These are phyloP conservation scores for Marmota monax DNA, from an alignment of 2,113 vertebrate genomes.

Conservation along the genomic window DNA sequence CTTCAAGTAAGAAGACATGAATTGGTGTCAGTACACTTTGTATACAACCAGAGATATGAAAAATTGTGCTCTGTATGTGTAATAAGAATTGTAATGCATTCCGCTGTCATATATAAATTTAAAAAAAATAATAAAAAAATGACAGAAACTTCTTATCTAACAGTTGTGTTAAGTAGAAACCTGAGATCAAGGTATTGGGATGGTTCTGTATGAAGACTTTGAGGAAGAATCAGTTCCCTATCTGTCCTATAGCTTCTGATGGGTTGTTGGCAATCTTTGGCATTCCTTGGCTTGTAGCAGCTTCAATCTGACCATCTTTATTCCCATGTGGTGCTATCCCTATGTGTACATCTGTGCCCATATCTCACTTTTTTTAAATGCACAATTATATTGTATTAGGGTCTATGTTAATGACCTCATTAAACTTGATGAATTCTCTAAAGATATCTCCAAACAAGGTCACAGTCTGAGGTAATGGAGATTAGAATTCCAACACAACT, in stretches of 20 bases:
- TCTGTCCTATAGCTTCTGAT: background rate
- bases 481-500: background rate
- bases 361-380: background rate
- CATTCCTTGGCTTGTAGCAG: background rate
- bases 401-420: background rate
- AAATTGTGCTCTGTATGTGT: no score
- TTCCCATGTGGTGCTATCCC: background rate
- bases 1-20: no score
- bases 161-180: background rate
- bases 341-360: background rate
- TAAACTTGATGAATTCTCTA: constrained; percentile 5
- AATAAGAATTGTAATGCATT: no score
- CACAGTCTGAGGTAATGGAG: background rate
- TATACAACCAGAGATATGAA: no score
- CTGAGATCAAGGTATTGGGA: background rate
- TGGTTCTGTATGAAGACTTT: background rate
- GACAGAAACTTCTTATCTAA: background rate
- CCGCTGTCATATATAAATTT: no score
- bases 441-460: background rate
- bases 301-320: background rate
- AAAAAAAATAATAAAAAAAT: background rate
- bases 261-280: background rate
- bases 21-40: no score
- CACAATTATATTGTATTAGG: background rate
- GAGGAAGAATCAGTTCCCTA: background rate